Conservation (phyloP, 2,113 vertebrate species). For the Manacus vitellinus region DNA sequence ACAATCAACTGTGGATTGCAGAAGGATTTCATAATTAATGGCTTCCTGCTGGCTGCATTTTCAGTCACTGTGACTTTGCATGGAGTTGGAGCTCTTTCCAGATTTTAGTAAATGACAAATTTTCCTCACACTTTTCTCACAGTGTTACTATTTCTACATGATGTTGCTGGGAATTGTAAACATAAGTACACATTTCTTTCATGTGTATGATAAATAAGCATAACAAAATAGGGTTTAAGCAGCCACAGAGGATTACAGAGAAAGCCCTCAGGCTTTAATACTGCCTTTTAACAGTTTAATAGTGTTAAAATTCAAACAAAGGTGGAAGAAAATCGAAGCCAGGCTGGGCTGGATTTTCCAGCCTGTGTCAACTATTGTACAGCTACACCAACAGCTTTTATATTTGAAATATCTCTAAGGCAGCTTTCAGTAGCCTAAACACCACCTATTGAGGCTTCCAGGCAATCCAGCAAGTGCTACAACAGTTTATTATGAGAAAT, state of each 20-base stretch:
- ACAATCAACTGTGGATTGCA: not conserved
- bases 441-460: not conserved
- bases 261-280: not conserved
- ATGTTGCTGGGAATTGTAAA: not conserved
- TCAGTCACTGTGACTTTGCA: not conserved
- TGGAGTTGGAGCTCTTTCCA: not conserved
- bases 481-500: not conserved
- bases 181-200: not conserved
- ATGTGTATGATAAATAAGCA: not conserved
- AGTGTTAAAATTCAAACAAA: not conserved
- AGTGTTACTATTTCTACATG: not conserved
- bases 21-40: not conserved
- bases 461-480: not conserved
- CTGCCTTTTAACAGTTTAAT: not conserved
- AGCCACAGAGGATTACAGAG: not conserved
- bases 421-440: not conserved
- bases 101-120: not conserved
- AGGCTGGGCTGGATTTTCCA: not conserved
- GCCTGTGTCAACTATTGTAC: not conserved
- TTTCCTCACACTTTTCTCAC: not conserved
- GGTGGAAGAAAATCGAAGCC: not conserved
- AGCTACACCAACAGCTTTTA: not conserved
- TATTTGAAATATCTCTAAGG: not conserved
- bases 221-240: not conserved
- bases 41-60: not conserved